phyloP scores from a whole-genome alignment of 53 echinoderm and acorn worm species.

The Echinarachnius parma region DNA sequence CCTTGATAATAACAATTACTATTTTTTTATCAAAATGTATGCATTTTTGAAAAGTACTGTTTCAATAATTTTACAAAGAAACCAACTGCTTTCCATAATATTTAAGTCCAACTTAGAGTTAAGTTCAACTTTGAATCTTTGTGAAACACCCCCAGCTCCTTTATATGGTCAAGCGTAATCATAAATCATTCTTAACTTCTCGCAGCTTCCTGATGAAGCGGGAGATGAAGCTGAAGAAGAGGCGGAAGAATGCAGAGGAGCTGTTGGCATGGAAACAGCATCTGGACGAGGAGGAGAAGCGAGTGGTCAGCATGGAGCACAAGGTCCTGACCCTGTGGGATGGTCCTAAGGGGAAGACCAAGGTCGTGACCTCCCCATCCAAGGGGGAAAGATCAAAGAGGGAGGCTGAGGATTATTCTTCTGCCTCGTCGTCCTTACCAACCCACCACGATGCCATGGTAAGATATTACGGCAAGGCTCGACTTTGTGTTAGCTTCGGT shows the following conservation, averaged over 20 bases:
- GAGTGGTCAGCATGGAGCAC: slow-evolving; percentile 61
- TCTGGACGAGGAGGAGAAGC: slow-evolving; percentile 85
- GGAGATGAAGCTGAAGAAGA: slow-evolving; percentile 76
- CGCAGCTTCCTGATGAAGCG: slow-evolving; percentile 78
- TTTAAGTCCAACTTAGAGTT: too few relatives aligned
- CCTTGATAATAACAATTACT: too few relatives aligned
- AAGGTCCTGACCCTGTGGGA: slow-evolving; percentile 69
- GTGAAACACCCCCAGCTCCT: too few relatives aligned
- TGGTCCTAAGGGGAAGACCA: slow-evolving; percentile 34
- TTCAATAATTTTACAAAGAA: too few relatives aligned
- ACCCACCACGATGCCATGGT: slow-evolving; percentile 7
- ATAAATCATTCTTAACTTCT: too few relatives aligned
- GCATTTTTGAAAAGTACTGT: too few relatives aligned
- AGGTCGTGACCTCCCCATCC: slow-evolving; percentile 30
- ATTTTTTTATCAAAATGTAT: too few relatives aligned
- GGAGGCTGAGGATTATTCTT: not conserved
- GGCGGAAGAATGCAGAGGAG: slow-evolving; percentile 82
- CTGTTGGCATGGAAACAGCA: slow-evolving; percentile 90
- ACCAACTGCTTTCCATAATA: too few relatives aligned
- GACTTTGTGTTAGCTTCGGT: too few relatives aligned
- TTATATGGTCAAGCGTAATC: too few relatives aligned
- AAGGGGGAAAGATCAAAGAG: slow-evolving; percentile 24
- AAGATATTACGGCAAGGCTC: not conserved
- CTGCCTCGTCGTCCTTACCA: not conserved
- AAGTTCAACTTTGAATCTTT: too few relatives aligned